These are phyloP conservation scores for Enhydra lutris DNA, from an alignment of 2,113 vertebrate genomes.

Conservation along the genomic window DNA sequence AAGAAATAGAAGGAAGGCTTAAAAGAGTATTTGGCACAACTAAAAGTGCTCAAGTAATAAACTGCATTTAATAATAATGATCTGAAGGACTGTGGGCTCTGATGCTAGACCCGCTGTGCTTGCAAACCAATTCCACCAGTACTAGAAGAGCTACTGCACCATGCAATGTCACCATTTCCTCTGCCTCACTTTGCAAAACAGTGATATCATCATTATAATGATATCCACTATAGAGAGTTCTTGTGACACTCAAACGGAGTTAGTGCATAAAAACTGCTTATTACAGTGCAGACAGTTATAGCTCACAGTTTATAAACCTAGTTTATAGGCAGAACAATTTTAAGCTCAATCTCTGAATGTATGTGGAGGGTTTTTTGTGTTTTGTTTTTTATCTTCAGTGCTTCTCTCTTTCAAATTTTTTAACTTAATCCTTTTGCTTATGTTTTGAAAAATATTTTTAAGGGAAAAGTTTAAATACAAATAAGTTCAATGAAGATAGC, in stretches of 20 bases:
- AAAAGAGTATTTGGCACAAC: not conserved
- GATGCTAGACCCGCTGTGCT: no score
- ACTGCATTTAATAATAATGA: not conserved
- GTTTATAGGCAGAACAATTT: not conserved
- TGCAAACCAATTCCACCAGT: not conserved
- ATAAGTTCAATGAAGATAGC: not conserved
- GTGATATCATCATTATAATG: not conserved
- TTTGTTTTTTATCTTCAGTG: not conserved
- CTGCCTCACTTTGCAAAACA: not conserved
- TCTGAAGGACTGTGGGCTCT: not conserved
- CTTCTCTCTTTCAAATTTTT: not conserved
- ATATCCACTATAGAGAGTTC: accelerated
- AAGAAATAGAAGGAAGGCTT: not conserved
- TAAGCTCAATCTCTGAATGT: not conserved
- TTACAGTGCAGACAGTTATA: not conserved
- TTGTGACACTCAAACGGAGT: not conserved
- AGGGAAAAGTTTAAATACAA: not conserved
- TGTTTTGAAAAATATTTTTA: not conserved
- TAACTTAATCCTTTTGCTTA: not conserved
- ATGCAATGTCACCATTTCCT: not conserved
- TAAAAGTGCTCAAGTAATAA: not conserved
- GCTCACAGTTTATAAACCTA: not conserved
- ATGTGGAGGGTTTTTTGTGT: not conserved
- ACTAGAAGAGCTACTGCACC: accelerated
- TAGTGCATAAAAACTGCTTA: not conserved